phyloP scores from a whole-genome alignment of 2,888 invertebrate species.

The Ennomos fuscantarius region DNA sequence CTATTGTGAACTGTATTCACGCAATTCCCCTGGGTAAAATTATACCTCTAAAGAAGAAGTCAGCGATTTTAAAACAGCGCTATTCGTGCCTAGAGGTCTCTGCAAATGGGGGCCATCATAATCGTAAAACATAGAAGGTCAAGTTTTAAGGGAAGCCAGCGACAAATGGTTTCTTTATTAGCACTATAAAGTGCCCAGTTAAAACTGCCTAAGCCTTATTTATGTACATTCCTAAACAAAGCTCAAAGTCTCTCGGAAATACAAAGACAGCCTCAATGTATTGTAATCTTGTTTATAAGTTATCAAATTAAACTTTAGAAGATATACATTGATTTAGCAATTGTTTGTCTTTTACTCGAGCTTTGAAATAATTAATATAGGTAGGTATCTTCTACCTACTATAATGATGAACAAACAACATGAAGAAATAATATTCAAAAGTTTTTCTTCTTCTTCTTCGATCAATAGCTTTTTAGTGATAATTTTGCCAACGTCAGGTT shows the following conservation, averaged over 20 bases:
- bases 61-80: constrained; percentile 18
- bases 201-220: constrained; percentile 19
- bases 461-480: too few relatives aligned
- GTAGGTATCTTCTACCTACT: too few relatives aligned
- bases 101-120: constrained; percentile 22
- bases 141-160: constrained; percentile 17
- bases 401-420: too few relatives aligned
- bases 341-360: constrained; percentile 12
- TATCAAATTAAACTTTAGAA: constrained; percentile 21
- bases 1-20: too few relatives aligned
- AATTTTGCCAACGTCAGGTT: too few relatives aligned
- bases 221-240: constrained; percentile 14
- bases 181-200: constrained; percentile 21
- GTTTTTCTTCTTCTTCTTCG: too few relatives aligned
- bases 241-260: constrained; percentile 4
- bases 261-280: constrained; percentile 14
- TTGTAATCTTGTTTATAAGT: constrained; percentile 19
- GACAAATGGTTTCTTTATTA: constrained; percentile 32
- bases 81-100: constrained; percentile 2
- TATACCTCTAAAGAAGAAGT: constrained; percentile 3
- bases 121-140: constrained; percentile 32
- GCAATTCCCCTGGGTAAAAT: neutral
- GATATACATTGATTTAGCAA: constrained; percentile 19
- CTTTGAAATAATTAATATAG: constrained; percentile 7
- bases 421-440: too few relatives aligned